Conservation (phyloP, 1,140 invertebrate genomes). For the Tyrophagus putrescentiae region DNA sequence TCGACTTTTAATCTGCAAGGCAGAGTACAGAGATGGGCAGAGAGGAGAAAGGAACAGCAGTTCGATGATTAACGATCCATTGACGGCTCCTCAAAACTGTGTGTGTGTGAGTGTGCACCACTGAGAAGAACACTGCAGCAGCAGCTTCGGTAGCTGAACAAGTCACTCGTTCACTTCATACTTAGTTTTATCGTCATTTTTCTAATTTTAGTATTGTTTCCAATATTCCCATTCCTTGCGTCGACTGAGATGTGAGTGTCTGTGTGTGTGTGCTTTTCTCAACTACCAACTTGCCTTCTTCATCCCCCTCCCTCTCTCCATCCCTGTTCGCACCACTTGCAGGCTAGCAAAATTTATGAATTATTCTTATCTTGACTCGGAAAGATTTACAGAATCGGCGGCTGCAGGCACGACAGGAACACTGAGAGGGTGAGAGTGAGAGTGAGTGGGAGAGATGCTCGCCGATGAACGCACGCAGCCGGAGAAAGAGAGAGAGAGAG, state of each 20-base stretch:
- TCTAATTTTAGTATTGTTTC: constrained; percentile 13
- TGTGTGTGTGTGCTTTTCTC: no score
- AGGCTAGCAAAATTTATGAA: constrained; percentile 16
- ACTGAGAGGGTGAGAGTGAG: neutral
- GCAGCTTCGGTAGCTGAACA: neutral
- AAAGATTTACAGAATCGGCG: constrained; percentile 19
- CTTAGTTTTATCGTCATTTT: constrained; percentile 14
- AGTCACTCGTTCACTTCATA: neutral
- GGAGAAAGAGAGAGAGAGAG: no score
- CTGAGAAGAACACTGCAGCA: neutral
- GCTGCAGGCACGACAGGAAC: neutral
- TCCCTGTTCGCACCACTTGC: no score
- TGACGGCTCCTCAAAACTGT: constrained; percentile 14
- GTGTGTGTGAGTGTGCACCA: neutral
- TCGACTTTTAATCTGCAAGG: neutral
- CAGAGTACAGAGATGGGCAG: no score
- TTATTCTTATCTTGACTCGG: constrained; percentile 18
- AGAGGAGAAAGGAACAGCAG: no score
- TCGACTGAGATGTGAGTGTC: no score
- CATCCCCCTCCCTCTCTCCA: neutral
- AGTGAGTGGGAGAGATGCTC: neutral
- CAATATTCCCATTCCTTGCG: no score
- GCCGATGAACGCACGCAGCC: neutral
- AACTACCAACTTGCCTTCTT: no score
- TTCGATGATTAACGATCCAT: constrained; percentile 19